A percentile compares a stretch with the other conserved stretches of the same genome.
Evolutionary conservation across 1,140 invertebrate species (phyloP).

Genomic region (Oreohelix idahoensis): DNA sequence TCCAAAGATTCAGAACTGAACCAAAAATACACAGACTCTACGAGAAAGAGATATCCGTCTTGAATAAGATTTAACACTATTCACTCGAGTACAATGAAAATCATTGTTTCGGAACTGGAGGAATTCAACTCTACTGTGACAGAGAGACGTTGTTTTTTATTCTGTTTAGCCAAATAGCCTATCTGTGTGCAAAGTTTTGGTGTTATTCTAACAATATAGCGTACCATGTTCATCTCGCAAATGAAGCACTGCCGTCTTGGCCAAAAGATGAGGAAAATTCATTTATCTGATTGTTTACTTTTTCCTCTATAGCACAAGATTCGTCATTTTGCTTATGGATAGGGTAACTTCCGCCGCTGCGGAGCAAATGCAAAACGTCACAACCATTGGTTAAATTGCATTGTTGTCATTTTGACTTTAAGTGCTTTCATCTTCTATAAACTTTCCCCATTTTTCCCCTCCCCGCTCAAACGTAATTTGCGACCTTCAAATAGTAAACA

Average conservation of each 20-base stretch:
- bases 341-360: conserved; percentile 13
- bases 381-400: neutral
- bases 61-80: neutral
- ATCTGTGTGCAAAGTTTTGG: neutral
- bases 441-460: too few relatives aligned
- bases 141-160: neutral
- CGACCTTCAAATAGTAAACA: too few relatives aligned
- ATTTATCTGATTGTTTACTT: conserved; percentile 27
- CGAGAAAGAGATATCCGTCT: neutral
- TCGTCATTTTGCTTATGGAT: conserved; percentile 29
- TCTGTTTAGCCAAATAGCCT: neutral
- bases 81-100: neutral
- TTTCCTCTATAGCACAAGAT: conserved; percentile 11
- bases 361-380: neutral
- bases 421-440: too few relatives aligned
- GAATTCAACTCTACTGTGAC: neutral
- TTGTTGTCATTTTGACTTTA: neutral
- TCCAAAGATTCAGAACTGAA: neutral
- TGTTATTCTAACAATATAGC: neutral
- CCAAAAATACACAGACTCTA: neutral
- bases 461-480: too few relatives aligned
- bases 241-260: neutral
- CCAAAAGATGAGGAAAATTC: neutral
- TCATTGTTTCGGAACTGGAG: neutral
- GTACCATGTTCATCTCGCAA: neutral